Evolutionary conservation across 2,113 vertebrate species (phyloP).

Genomic region (Abramis brama): DNA sequence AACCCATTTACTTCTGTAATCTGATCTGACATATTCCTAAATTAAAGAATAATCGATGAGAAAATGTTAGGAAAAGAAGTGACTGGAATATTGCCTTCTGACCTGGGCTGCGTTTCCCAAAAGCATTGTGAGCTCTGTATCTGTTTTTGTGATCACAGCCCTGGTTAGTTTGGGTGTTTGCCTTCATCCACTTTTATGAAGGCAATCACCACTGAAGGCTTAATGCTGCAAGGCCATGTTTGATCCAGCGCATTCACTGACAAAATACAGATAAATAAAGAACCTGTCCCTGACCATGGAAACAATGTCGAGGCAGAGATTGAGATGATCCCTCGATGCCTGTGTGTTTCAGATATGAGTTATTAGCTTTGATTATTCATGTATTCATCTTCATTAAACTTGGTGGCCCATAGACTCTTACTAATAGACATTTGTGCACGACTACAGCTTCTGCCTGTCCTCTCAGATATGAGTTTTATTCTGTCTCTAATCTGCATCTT

Average conservation of each 20-base stretch:
- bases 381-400: background rate
- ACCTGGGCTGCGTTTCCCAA: no score
- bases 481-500: no score
- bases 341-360: background rate
- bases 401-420: background rate
- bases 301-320: background rate
- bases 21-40: background rate
- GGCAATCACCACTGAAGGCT: background rate
- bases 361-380: background rate
- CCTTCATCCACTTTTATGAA: background rate
- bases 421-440: background rate
- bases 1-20: background rate
- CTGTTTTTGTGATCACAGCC: no score
- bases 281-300: slow-evolving; percentile 15
- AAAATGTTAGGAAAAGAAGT: background rate
- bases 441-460: background rate
- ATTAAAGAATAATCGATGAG: background rate
- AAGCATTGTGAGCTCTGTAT: no score
- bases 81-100: background rate
- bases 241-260: background rate
- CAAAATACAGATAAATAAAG: no score
- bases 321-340: background rate
- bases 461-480: background rate
- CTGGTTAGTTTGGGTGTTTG: background rate
- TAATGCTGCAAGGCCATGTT: background rate